Evolutionary conservation across 2,888 invertebrate genomes (phyloP).

Genomic region (Athalia circularis): DNA sequence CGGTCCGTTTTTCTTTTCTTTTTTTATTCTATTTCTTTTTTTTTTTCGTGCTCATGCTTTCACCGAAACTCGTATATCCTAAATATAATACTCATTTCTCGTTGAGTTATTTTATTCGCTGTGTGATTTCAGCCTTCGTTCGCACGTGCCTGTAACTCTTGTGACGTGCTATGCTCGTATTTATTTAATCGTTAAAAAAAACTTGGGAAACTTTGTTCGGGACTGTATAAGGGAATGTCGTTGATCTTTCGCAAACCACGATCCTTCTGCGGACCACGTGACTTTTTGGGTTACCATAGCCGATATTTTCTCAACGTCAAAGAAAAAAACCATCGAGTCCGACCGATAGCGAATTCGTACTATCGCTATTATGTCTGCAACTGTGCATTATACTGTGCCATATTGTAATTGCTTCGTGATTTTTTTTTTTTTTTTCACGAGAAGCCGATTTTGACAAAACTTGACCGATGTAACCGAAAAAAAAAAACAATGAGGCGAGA

Average conservation of each 20-base stretch:
- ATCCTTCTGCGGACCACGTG: no score
- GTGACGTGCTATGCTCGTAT: background rate
- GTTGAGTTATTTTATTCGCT: constrained; percentile 4
- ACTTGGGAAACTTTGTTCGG: background rate
- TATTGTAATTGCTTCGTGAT: constrained; percentile 1
- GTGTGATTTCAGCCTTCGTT: constrained; percentile 1
- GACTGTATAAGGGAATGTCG: no score
- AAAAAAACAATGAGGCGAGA: background rate
- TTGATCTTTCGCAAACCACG: background rate
- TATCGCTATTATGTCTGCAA: background rate
- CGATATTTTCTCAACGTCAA: no score
- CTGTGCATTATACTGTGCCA: background rate
- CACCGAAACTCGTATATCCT: background rate
- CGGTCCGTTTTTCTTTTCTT: background rate
- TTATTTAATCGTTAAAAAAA: background rate
- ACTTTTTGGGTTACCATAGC: background rate
- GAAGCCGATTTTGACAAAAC: background rate
- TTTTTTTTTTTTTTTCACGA: background rate
- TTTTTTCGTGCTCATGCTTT: background rate
- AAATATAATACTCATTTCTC: background rate
- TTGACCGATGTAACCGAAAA: constrained; percentile 7
- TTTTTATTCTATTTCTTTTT: background rate
- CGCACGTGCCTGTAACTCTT: background rate
- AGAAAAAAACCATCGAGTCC: no score
- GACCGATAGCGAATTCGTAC: background rate